Evolutionary conservation across 2,113 vertebrate genomes (phyloP), one percentile per base, ranked within the genome.

Genomic region (Albula goreensis): DNA sequence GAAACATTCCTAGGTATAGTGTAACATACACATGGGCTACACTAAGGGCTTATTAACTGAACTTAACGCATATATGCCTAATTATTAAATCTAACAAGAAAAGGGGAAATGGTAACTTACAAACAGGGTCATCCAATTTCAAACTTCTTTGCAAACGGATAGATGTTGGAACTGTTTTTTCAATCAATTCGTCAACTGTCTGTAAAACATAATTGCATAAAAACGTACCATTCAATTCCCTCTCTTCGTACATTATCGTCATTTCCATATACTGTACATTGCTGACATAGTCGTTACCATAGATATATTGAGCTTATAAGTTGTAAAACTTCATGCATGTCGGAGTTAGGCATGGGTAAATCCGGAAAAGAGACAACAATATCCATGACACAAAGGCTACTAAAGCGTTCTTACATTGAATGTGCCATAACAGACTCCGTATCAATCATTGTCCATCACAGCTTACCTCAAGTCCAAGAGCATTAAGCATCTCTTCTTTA

Each of bases 111-210:
- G 19, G 17, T 87, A 88, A 98, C 97, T 99, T 97, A 99, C 98
- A 98, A 50, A 99, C 89, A 9, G 95, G 97, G 88, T 99, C 98
- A 88, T 99, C 98, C 96, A 99, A 97, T 94, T 95, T 97, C 94
- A 99, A 91, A 84, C 95, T 95, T 90, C 95, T 93, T 88, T 92
- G 93, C 81, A 99, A 92, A 0, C 97, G 97, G 93, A 99, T 99
- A 91, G 96, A 96, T 84, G 91, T 83, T 0, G 98, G 98, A 11
- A 99, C 91, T 2, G 97, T 98, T 90, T 96, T 96, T 89, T 97
- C 97, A 63, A 99, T 98, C 91, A 99, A 91, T 88, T 97, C 96
- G 31, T 97, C 96, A 52, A 83, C 4, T 63, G 31, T 82, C 50
- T 74, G n/a, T 22, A 74, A 15, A 74, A n/a, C 22, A 74, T 2